Conservation (phyloP, 2,797 vertebrate genomes). For the Danio tinwini region DNA sequence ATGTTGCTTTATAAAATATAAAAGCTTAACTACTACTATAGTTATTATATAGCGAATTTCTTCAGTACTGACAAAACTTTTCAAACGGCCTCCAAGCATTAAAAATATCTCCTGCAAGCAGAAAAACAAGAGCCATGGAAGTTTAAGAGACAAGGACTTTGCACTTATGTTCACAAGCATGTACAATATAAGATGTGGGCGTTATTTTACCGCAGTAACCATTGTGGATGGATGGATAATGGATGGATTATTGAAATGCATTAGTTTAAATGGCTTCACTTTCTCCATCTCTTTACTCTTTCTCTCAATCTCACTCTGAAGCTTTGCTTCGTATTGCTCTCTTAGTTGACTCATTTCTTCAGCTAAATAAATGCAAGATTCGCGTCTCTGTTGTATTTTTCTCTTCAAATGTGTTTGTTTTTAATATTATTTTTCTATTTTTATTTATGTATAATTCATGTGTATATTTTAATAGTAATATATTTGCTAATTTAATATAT, state of each 20-base stretch:
- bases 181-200: conserved; percentile 13
- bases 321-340: conserved; percentile 33
- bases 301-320: conserved; percentile 55
- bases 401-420: neutral
- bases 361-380: neutral
- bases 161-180: conserved; percentile 26
- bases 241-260: conserved; percentile 45
- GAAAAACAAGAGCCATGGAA: neutral
- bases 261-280: conserved; percentile 58
- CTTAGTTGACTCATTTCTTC: conserved; percentile 13
- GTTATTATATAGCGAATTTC: neutral
- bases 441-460: no score
- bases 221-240: conserved; percentile 38
- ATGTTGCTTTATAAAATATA: no score
- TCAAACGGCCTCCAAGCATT: neutral
- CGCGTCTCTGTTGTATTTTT: neutral
- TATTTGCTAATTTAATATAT: no score
- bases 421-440: neutral
- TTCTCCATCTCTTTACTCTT: conserved; percentile 62
- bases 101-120: neutral
- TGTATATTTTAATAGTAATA: neutral
- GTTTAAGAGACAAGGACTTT: conserved; percentile 10
- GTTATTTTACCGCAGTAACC: conserved; percentile 26
- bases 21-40: neutral
- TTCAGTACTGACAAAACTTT: neutral